A percentile compares a stretch with the other conserved stretches of the same genome.
These are phyloP conservation scores for Holocentrus rufus DNA, from an alignment of 2,797 vertebrate species.

Conservation along the genomic window DNA sequence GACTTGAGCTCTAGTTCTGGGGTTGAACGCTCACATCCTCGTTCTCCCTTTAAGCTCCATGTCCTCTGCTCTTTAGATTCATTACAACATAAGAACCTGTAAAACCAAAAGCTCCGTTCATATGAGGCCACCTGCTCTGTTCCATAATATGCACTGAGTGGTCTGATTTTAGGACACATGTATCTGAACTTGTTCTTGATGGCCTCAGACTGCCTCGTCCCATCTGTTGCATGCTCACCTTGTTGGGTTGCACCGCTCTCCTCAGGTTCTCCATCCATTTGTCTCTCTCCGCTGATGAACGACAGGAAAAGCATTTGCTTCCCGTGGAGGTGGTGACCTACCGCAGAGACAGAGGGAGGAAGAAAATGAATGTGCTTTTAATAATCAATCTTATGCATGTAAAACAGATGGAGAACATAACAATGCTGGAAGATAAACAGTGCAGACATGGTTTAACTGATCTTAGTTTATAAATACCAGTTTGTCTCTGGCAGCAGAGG, in stretches of 20 bases:
- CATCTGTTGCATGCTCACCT: constrained; percentile 81
- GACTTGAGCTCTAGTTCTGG: constrained; percentile 10
- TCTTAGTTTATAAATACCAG: constrained; percentile 37
- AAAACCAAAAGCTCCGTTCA: background rate
- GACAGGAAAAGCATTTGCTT: constrained; percentile 98
- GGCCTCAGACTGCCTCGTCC: constrained; percentile 21
- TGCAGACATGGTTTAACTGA: constrained; percentile 29
- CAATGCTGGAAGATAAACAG: constrained; percentile 26
- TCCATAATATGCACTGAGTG: constrained; percentile 10
- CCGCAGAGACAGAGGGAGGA: constrained; percentile 10
- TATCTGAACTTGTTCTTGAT: constrained; percentile 26
- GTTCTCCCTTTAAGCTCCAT: constrained; percentile 13
- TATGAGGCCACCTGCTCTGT: too few species aligned
- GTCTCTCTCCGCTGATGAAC: constrained; percentile 97
- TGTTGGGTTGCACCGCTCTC: constrained; percentile 97
- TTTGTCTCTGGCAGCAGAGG: constrained; percentile 23
- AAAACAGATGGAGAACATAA: constrained; percentile 1
- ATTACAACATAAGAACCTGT: constrained; percentile 1
- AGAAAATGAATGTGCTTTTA: constrained; percentile 21
- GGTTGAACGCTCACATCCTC: background rate
- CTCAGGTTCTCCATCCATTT: constrained; percentile 99
- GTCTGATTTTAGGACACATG: constrained; percentile 34
- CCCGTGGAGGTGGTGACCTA: constrained; percentile 98
- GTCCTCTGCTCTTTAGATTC: constrained; percentile 16
- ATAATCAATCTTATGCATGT: constrained; percentile 34